phyloP scores from a whole-genome alignment of 1,140 invertebrate species.

The Physella acuta region DNA sequence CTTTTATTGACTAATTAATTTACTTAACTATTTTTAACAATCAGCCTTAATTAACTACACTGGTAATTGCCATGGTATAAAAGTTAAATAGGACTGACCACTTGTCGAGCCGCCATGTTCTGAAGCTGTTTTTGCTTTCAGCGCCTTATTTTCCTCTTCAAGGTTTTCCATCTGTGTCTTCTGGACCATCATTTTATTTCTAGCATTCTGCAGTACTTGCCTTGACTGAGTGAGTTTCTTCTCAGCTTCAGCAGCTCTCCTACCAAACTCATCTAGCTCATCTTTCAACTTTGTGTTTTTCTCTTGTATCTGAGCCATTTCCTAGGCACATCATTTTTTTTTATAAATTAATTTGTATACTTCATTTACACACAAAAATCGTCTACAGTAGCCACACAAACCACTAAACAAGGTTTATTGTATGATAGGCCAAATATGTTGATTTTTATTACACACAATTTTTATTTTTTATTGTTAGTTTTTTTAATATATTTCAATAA shows the following conservation, averaged over 20 bases:
- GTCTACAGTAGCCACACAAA: too few species aligned
- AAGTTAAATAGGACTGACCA: background rate
- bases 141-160: constrained; percentile 55
- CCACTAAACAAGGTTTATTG: background rate
- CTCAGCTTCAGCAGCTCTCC: constrained; percentile 74
- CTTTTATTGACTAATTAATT: too few species aligned
- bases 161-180: constrained; percentile 54
- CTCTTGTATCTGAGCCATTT: constrained; percentile 26
- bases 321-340: too few species aligned
- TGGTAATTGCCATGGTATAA: too few species aligned
- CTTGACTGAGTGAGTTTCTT: constrained; percentile 55
- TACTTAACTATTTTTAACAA: too few species aligned
- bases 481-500: too few species aligned
- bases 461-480: too few species aligned
- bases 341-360: too few species aligned
- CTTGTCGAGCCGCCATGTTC: background rate
- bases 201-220: constrained; percentile 45
- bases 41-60: too few species aligned
- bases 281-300: constrained; percentile 21
- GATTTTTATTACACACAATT: background rate
- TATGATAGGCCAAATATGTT: background rate
- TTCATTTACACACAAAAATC: too few species aligned
- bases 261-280: constrained; percentile 62
- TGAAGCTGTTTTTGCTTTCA: constrained; percentile 32
- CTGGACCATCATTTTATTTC: constrained; percentile 52